Conservation (phyloP, 2,888 invertebrate genomes). For the Syritta pipiens region DNA sequence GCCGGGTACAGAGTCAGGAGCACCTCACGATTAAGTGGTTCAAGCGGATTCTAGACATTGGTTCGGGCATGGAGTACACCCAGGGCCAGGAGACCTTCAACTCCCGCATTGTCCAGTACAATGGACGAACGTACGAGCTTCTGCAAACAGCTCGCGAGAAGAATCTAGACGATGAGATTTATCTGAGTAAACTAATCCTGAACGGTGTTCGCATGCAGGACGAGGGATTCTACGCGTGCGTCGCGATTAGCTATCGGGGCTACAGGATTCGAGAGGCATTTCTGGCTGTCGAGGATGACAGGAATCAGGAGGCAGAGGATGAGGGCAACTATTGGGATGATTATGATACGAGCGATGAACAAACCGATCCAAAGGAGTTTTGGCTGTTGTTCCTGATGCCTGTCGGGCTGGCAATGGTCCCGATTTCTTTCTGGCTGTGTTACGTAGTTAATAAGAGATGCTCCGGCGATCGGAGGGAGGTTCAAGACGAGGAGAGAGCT, state of each 20-base stretch:
- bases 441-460: conserved; percentile 73
- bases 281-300: conserved; percentile 71
- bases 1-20: conserved; percentile 76
- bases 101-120: conserved; percentile 74
- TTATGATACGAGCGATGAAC: conserved; percentile 71
- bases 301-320: conserved; percentile 64
- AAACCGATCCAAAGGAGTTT: conserved; percentile 73
- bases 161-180: conserved; percentile 74
- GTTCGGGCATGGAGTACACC: conserved; percentile 46
- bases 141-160: conserved; percentile 75
- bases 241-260: conserved; percentile 77
- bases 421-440: conserved; percentile 76
- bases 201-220: conserved; percentile 74
- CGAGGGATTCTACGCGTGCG: conserved; percentile 77
- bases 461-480: conserved; percentile 12
- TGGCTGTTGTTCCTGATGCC: conserved; percentile 77
- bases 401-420: conserved; percentile 75
- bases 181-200: conserved; percentile 77
- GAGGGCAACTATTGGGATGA: conserved; percentile 74
- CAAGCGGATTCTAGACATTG: conserved; percentile 70
- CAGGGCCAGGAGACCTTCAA: conserved; percentile 72
- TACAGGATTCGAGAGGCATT: conserved; percentile 76
- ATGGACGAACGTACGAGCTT: conserved; percentile 76
- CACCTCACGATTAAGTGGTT: conserved; percentile 78
- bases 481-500: conserved; percentile 72